Base-by-base conservation (phyloP, 2,888 invertebrate genomes). In the Clusia tigrina region DNA sequence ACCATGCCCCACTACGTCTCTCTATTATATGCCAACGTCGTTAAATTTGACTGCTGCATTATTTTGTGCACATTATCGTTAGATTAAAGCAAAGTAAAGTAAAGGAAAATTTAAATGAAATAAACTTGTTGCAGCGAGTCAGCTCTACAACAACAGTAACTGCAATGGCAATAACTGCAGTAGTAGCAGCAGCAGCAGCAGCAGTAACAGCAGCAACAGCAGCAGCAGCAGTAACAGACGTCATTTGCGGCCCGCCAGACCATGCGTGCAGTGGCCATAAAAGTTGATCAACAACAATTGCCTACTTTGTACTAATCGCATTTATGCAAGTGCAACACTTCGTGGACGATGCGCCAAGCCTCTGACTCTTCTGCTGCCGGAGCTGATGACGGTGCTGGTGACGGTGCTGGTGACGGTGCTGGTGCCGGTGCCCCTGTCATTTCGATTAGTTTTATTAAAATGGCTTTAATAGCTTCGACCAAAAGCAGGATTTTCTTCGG, bases 351-450 rank as follows among this genome's bases (percentile, higher is more conserved):
- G 32, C 32, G 5, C 6, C 32, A 32, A 5, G 12, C 5, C 32
- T 5, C 5, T 32, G 32, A 32, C 6, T 32, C 32, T 12, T 5
- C 32, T 9, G 32, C 32, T 9, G 32, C 32, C 5, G 32, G 6
- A 32, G 32, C 23, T 62, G 63, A 63, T 63, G 60, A 63, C 58
- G 22, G 1, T 54, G 25, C 22, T 38, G 38, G 23, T 37, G 58
- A 46, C 52, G 62, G 38, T 59, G 60, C 48, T 66, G 54, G 32
- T 53, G 48, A 38, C 46, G 38, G 23, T 53, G 55, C 23, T 12
- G 18, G n/a, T 54, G 25, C 15, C 24, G 37, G 26, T 58, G 17
- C 17, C 48, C 48, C 42, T 25, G 18, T 55, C 10, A n/a, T n/a
- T n/a, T n/a, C n/a, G 37, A 37, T 37, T 15, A 37, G 15, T 37